phyloP scores from a whole-genome alignment of 2,888 invertebrate species.

The Heliconius cydno region DNA sequence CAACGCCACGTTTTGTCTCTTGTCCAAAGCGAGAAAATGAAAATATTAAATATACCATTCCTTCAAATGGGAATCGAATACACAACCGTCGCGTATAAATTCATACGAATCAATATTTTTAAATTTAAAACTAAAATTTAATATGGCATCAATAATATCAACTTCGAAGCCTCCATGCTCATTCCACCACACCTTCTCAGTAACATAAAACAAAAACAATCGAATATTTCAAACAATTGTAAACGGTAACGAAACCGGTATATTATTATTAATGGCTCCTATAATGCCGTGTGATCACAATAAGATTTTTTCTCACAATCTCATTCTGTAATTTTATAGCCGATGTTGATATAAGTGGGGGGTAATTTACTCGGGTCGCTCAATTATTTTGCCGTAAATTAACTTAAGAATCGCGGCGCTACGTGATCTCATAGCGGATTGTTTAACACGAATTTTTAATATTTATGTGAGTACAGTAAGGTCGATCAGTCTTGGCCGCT shows the following conservation, averaged over 20 bases:
- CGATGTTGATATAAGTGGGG: slow-evolving; percentile 52
- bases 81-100: too few relatives aligned
- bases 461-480: slow-evolving; percentile 37
- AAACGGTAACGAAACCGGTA: slow-evolving; percentile 24
- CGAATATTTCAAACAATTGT: slow-evolving; percentile 24
- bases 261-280: slow-evolving; percentile 32
- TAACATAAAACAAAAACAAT: slow-evolving; percentile 22
- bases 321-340: slow-evolving; percentile 49
- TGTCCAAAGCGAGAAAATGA: too few relatives aligned
- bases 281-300: slow-evolving; percentile 43
- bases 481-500: not conserved
- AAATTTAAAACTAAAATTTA: too few relatives aligned
- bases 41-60: too few relatives aligned
- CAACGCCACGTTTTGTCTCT: too few relatives aligned
- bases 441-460: slow-evolving; percentile 51
- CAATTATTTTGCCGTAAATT: slow-evolving; percentile 63
- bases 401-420: slow-evolving; percentile 56
- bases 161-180: not conserved
- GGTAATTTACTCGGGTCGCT: slow-evolving; percentile 52
- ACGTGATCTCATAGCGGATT: slow-evolving; percentile 62
- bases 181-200: slow-evolving; percentile 6
- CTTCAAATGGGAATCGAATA: too few relatives aligned
- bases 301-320: slow-evolving; percentile 42
- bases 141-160: not conserved
- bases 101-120: too few relatives aligned